Evolutionary conservation across 2,888 invertebrate genomes (phyloP), one percentile per base, ranked within the genome.

Genomic region (Eristalis intricaria): DNA sequence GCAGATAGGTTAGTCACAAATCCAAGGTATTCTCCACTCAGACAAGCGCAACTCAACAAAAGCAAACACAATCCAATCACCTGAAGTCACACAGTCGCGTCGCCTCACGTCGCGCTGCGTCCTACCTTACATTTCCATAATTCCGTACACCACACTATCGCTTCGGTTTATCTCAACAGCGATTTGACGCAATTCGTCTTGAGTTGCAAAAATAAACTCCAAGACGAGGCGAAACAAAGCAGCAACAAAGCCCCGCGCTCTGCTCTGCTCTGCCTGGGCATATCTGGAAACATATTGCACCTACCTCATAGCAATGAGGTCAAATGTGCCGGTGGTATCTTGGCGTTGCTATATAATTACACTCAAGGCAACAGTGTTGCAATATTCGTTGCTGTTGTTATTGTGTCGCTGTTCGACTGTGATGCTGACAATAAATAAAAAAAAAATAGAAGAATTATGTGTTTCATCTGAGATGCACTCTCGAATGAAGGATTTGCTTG

Each of bases 221-320:
- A 35, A 69, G 79, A 83, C 83, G 32, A 32, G 32, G 32, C 75
- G 70, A 71, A 79, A 64, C 71, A 75, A 10, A 78, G 74, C 65
- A 29, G 5, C 4, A 2, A 29, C 60, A 23, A 10, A 8, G 8
- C 11, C 13, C 60, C 19, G 50, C 19, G 19, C 50, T n/a, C 19
- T 2, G n/a, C 50, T n/a, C 19, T 2, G n/a, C 50, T n/a, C 19
- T 19, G 50, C 50, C 38, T 4, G 38, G 70, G 60, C 77, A 40
- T 74, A 79, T 74, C 78, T 87, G 50, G 43, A 76, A 87, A 69
- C 79, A 73, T 87, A 87, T 87, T 84, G 83, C 87, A 87, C 87
- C 87, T 87, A 83, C 75, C 79, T 84, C 68, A 50, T 83, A 79
- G 83, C 83, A 87, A 87, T 87, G 87, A 83, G 87, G 87, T 80